Evolutionary conservation across 2,797 vertebrate species (phyloP), one percentile per base, ranked within the genome.

Genomic region (Spheniscus humboldti): DNA sequence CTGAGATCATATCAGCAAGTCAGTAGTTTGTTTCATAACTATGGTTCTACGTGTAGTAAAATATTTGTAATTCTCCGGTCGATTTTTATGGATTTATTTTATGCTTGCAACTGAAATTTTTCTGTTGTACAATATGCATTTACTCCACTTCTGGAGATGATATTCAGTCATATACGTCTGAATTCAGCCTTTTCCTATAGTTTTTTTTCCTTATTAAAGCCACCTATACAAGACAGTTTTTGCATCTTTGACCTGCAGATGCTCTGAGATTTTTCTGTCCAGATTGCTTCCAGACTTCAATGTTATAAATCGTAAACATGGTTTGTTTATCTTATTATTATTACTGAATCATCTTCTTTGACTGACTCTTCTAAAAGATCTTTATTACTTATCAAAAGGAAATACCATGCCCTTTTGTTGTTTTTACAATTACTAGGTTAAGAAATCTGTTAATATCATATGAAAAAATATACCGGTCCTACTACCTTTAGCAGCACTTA

Each of bases 1-100:
- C 4, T 37, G 22, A 88, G 41, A 55, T 31, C 2, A 1, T 16
- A 45, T 18, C 28, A 80, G 9, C 20, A 60, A 84, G 23, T 48
- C 27, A 53, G 27, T 31, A n/a, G 27, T 20, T 33, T 66, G 13
- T 69, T 75, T 66, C 24, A 31, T 33, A 80, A 28, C 9, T 39
- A 7, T 50, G 8, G 52, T 79, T 8, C 27, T 79, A 30, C 1
- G 0, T 33, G 3, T 43, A 10, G 4, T 48, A 48, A 78, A 41
- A 69, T 64, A 69, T 59, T 77, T 83, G 7, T 52, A 73, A 47
- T 68, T 87, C 13, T 47, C 12, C 13, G 17, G 14, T 8, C 12
- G 9, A 37, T 37, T 79, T 78, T 57, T 79, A 10, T 23, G 27
- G 23, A 48, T 83, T 53, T 59, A 37, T 41, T 74, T 78, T 69